Percentiles rank a stretch among this genome's conserved stretches.
Evolutionary conservation across 2,797 vertebrate genomes (phyloP).

Genomic region (Onychomys arenicola): DNA sequence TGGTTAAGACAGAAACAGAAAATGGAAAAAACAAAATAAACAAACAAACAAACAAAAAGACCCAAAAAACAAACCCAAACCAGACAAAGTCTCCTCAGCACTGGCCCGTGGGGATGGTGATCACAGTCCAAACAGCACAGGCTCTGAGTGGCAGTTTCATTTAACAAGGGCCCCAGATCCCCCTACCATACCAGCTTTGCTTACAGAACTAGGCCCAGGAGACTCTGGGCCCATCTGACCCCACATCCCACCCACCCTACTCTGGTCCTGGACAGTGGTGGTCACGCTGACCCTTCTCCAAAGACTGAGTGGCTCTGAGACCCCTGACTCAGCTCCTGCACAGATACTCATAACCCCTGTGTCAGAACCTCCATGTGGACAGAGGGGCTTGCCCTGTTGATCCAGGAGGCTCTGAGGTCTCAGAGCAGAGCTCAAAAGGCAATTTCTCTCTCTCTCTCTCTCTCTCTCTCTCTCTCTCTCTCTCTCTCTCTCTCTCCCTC

Average conservation of each 20-base stretch:
- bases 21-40: background rate
- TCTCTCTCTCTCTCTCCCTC: too few relatives aligned
- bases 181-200: accelerated
- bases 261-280: background rate
- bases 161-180: accelerated
- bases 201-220: background rate
- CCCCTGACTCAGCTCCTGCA: background rate
- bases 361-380: accelerated
- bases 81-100: accelerated
- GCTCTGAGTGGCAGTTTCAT: background rate
- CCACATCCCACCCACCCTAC: accelerated
- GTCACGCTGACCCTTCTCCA: background rate
- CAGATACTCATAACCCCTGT: accelerated
- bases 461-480: too few relatives aligned
- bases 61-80: too few relatives aligned
- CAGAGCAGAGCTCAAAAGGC: background rate
- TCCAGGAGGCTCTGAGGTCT: background rate
- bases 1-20: background rate
- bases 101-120: accelerated
- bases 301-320: background rate
- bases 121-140: background rate
- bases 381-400: background rate
- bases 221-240: background rate
- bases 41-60: too few relatives aligned
- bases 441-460: background rate